phyloP scores from a whole-genome alignment of 2,888 invertebrate species.

The Muschampia plurimacula region DNA sequence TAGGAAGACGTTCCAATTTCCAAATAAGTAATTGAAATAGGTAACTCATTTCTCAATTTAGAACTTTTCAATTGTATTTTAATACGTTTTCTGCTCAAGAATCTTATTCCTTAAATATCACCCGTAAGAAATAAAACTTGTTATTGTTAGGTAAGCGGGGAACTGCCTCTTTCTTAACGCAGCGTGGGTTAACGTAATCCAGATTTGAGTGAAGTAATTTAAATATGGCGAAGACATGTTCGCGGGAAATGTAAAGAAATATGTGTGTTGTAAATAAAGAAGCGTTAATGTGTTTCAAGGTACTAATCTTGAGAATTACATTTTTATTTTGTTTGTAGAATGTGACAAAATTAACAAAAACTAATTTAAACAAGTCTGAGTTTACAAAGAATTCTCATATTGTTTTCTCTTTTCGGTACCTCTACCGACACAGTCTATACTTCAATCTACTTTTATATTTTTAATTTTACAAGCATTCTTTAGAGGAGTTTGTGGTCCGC shows the following conservation, averaged over 20 bases:
- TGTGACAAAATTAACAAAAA: no score
- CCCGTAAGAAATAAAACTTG: conserved; percentile 27
- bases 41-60: background rate
- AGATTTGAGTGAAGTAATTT: conserved; percentile 36
- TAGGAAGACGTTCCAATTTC: no score
- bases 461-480: no score
- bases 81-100: background rate
- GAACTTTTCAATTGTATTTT: background rate
- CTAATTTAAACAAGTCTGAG: no score
- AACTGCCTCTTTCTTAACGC: conserved; percentile 23
- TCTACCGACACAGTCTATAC: no score
- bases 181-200: conserved; percentile 31
- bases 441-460: no score
- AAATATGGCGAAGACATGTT: conserved; percentile 23
- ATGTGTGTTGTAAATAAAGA: conserved; percentile 37
- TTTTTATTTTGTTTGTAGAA: no score
- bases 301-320: no score
- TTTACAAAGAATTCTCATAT: no score
- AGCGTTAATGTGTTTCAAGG: conserved; percentile 10
- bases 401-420: no score
- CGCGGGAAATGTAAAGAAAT: conserved; percentile 34
- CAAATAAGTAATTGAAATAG: background rate
- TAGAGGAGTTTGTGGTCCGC: no score
- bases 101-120: conserved; percentile 6
- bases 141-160: conserved; percentile 31